Percentiles rank a stretch among this genome's conserved stretches.
These are phyloP conservation scores for Chaunax sp. DNA, from an alignment of 2,797 vertebrate species.

Conservation along the genomic window DNA sequence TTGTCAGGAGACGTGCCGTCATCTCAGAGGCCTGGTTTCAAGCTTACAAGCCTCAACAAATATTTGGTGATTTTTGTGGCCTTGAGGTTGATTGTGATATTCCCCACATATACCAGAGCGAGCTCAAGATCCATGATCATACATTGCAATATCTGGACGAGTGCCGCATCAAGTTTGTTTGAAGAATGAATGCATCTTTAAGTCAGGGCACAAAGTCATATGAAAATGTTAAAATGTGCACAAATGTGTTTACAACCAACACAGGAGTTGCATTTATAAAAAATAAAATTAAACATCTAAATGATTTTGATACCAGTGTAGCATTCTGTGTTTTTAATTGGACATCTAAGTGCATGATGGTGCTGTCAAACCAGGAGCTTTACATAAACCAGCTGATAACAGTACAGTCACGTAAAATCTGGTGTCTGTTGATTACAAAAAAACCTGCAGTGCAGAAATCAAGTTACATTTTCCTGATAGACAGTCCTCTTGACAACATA, in stretches of 20 bases:
- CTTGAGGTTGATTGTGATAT: slow-evolving; percentile 61
- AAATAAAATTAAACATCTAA: background rate
- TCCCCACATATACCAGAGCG: slow-evolving; percentile 52
- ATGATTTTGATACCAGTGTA: no score
- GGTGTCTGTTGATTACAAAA: no score
- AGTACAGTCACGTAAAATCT: slow-evolving; percentile 16
- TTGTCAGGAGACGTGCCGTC: slow-evolving; percentile 48
- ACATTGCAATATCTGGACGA: slow-evolving; percentile 25
- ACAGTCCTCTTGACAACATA: no score
- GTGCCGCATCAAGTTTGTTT: background rate
- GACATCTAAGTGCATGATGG: slow-evolving; percentile 42
- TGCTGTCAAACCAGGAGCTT: slow-evolving; percentile 68
- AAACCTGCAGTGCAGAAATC: slow-evolving; percentile 75
- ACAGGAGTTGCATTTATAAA: background rate
- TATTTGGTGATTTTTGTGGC: slow-evolving; percentile 74
- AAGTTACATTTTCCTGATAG: slow-evolving; percentile 60
- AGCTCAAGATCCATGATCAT: slow-evolving; percentile 39
- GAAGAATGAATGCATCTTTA: no score
- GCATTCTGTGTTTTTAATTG: background rate
- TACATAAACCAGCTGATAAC: no score
- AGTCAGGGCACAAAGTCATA: no score
- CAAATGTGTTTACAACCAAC: background rate
- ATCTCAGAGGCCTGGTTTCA: slow-evolving; percentile 65
- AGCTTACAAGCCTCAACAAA: slow-evolving; percentile 72
- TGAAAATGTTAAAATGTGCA: no score